A percentile compares a stretch with the other conserved stretches of the same genome.
Evolutionary conservation across 92 coral and sea anemone species (phyloP).

Genomic region (Epizoanthus fatuus): DNA sequence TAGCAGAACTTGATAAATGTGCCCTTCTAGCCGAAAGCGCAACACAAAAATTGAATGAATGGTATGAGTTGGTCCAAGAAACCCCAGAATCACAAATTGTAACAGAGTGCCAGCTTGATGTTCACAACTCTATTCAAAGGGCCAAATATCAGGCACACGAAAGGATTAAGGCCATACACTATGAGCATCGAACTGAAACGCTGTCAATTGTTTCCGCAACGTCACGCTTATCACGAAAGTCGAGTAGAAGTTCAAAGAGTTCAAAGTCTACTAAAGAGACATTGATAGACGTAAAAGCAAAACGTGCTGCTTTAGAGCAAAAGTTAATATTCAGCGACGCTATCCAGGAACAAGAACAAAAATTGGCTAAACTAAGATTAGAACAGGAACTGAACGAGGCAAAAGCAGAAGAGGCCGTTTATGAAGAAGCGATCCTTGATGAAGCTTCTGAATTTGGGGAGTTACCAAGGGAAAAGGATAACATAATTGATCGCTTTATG

Average conservation of each 20-base stretch:
- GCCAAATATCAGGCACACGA: background rate
- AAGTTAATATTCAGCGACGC: constrained; percentile 11
- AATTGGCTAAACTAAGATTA: constrained; percentile 33
- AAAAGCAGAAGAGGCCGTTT: constrained; percentile 50
- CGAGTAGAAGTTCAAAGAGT: background rate
- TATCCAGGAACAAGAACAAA: constrained; percentile 48
- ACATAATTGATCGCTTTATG: constrained; percentile 9
- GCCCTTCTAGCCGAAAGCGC: background rate
- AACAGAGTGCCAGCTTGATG: background rate
- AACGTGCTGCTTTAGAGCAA: constrained; percentile 27
- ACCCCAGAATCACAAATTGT: background rate
- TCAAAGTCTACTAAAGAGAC: constrained; percentile 14
- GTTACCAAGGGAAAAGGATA: constrained; percentile 7
- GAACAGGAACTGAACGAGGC: constrained; percentile 50
- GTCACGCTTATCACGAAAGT: background rate
- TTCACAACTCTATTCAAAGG: background rate
- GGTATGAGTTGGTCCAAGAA: background rate
- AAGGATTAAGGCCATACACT: background rate
- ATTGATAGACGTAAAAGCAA: constrained; percentile 30
- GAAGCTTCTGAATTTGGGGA: background rate
- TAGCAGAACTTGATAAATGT: background rate
- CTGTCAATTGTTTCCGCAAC: background rate
- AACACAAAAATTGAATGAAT: background rate
- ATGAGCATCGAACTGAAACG: background rate
- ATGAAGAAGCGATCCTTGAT: constrained; percentile 33